Percentiles rank a stretch among this genome's conserved stretches.
phyloP scores from a whole-genome alignment of 2,888 invertebrate genomes.

The Cerastis rubricosa region DNA sequence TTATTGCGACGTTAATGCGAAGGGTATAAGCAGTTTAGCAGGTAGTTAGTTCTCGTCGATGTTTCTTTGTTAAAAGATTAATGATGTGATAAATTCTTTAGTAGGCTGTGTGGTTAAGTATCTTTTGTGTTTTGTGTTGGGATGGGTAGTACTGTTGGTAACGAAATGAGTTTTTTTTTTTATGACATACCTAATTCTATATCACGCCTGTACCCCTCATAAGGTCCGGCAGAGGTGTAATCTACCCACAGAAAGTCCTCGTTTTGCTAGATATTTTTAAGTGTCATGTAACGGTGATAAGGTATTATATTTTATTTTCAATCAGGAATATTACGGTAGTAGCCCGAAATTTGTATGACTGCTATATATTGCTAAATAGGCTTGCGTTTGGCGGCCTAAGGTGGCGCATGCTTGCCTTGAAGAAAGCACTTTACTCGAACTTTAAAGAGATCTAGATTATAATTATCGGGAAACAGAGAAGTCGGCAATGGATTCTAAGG shows the following conservation, averaged over 20 bases:
- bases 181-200: neutral
- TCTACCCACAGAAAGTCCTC: neutral
- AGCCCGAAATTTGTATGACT: neutral
- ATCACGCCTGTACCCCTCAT: neutral
- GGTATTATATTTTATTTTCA: neutral
- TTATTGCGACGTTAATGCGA: constrained; percentile 76
- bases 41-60: constrained; percentile 70
- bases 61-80: constrained; percentile 58
- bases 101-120: constrained; percentile 41
- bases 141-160: neutral
- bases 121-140: constrained; percentile 40
- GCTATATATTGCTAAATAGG: neutral
- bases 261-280: neutral
- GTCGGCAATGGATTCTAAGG: neutral
- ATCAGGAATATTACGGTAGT: neutral
- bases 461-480: neutral
- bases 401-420: neutral
- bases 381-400: neutral
- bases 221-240: neutral
- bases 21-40: constrained; percentile 75
- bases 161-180: neutral
- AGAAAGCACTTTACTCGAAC: neutral
- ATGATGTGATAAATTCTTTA: constrained; percentile 58
- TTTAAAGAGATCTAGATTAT: neutral
- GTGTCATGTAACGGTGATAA: neutral